Conservation (phyloP, 1,140 invertebrate species). For the Nasonia vitripennis region DNA sequence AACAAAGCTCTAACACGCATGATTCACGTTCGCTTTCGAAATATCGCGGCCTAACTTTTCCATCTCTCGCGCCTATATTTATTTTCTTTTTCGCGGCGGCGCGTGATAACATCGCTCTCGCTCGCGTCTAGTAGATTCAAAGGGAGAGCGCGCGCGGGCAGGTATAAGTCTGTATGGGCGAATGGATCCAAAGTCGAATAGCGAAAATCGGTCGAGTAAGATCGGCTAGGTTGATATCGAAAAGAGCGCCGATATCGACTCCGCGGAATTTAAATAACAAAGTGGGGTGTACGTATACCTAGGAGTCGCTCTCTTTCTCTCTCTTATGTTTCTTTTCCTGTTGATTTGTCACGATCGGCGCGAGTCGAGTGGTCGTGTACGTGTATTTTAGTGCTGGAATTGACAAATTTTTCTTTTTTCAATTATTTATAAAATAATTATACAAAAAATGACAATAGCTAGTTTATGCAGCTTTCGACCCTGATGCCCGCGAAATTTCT, state of each 20-base stretch:
- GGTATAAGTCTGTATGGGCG: slow-evolving; percentile 51
- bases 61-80: not conserved
- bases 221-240: slow-evolving; percentile 1
- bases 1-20: not conserved
- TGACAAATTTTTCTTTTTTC: too few species aligned
- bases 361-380: too few species aligned
- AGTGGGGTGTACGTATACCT: not conserved
- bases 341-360: too few species aligned
- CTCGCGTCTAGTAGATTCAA: too few species aligned
- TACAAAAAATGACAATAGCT: too few species aligned
- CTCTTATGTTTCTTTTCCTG: too few species aligned
- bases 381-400: too few species aligned
- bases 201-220: slow-evolving; percentile 3
- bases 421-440: too few species aligned
- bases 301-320: not conserved
- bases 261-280: slow-evolving; percentile 8
- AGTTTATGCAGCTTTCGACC: too few species aligned
- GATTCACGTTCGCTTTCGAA: not conserved
- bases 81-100: slow-evolving; percentile 4
- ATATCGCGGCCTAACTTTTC: not conserved
- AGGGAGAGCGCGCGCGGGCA: too few species aligned
- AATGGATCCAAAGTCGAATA: slow-evolving; percentile 6
- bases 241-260: not conserved
- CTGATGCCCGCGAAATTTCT: too few species aligned
- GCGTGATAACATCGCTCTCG: slow-evolving; percentile 5